These are phyloP conservation scores for Sylvicapra grimmia DNA, from an alignment of 2,113 vertebrate genomes.

Conservation along the genomic window DNA sequence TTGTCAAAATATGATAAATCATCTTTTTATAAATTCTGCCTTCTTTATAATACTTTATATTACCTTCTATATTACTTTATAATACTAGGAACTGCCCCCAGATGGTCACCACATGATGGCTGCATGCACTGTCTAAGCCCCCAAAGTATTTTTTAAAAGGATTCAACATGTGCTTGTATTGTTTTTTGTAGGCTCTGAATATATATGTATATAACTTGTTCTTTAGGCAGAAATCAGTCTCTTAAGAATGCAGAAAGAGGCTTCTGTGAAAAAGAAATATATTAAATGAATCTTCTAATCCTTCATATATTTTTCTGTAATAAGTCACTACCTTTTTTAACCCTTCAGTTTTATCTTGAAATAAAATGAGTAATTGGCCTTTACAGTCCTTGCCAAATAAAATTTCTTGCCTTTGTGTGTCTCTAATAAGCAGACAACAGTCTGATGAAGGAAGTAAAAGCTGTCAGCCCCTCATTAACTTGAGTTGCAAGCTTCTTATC, in stretches of 20 bases:
- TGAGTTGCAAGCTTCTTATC: conserved; percentile 8
- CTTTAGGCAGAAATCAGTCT: conserved; percentile 8
- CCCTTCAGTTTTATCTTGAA: conserved; percentile 55
- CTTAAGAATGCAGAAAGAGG: conserved; percentile 21
- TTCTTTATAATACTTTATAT: not conserved
- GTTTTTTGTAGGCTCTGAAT: conserved; percentile 30
- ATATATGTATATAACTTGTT: conserved; percentile 30
- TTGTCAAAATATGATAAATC: not conserved
- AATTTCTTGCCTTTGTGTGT: conserved; percentile 37
- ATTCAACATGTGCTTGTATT: conserved; percentile 1
- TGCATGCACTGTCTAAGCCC: not conserved
- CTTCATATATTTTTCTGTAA: conserved; percentile 14
- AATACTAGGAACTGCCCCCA: not conserved
- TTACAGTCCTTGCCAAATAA: conserved; percentile 44
- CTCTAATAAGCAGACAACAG: conserved; percentile 14
- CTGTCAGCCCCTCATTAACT: conserved; percentile 38
- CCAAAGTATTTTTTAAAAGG: conserved; percentile 19
- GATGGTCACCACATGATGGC: not conserved
- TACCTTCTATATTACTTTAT: not conserved
- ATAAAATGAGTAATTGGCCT: conserved; percentile 25
- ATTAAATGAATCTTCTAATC: not conserved
- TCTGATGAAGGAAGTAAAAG: conserved; percentile 19
- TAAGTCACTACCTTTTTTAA: conserved; percentile 32
- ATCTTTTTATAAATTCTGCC: conserved; percentile 36
- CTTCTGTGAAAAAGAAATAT: not conserved